Conservation (phyloP, 2,888 invertebrate genomes). For the Deroplatys truncata region DNA sequence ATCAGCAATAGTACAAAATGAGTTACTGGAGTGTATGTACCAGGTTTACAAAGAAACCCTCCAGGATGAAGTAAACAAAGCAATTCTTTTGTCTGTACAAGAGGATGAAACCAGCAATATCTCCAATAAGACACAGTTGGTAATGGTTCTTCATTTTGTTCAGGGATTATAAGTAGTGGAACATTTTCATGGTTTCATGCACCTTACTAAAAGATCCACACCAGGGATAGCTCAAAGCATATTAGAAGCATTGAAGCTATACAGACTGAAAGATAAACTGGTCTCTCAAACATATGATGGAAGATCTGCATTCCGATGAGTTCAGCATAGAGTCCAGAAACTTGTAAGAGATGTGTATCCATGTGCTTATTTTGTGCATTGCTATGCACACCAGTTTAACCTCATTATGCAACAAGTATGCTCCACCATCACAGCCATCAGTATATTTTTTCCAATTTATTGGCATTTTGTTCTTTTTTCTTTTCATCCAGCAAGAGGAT, state of each 20-base stretch:
- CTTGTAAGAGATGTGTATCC: not conserved
- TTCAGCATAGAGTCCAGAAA: not conserved
- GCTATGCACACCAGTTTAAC: not conserved
- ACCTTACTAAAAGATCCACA: too few relatives aligned
- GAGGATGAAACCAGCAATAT: not conserved
- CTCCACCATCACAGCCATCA: not conserved
- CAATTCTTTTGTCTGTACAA: not conserved
- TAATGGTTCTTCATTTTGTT: too few relatives aligned
- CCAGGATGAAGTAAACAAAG: not conserved
- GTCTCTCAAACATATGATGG: not conserved
- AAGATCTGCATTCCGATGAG: not conserved
- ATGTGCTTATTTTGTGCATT: not conserved
- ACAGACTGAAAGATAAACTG: not conserved
- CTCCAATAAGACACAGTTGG: too few relatives aligned
- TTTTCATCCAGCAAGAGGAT: too few relatives aligned
- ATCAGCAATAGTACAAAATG: not conserved
- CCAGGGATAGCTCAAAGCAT: too few relatives aligned
- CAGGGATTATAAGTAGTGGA: too few relatives aligned
- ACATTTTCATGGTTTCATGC: too few relatives aligned
- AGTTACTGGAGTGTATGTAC: not conserved
- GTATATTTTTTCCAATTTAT: not conserved
- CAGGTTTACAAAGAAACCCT: not conserved
- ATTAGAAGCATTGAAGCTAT: not conserved
- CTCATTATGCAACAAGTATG: too few relatives aligned
- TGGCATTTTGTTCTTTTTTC: too few relatives aligned